phyloP scores from a whole-genome alignment of 2,113 vertebrate genomes.

The Psilopogon haemacephalus region DNA sequence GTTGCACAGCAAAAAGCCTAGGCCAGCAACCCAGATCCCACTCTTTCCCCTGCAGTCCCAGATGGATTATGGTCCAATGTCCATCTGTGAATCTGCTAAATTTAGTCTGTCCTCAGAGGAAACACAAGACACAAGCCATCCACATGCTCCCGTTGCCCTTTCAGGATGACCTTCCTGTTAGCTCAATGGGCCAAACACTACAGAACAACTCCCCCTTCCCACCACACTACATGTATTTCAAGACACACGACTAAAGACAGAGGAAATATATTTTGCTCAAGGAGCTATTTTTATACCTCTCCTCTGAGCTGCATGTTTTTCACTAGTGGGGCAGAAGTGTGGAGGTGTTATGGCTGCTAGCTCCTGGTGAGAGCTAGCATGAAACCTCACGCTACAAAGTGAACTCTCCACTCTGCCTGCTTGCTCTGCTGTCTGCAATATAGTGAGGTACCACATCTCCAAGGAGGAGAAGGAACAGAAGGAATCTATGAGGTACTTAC shows the following conservation, averaged over 20 bases:
- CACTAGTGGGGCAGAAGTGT: background rate
- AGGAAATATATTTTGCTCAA: conserved; percentile 11
- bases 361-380: background rate
- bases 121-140: conserved; percentile 6
- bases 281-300: conserved; percentile 20
- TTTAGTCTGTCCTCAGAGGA: conserved; percentile 53
- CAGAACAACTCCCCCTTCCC: background rate
- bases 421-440: background rate
- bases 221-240: background rate
- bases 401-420: background rate
- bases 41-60: background rate
- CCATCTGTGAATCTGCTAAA: conserved; percentile 54
- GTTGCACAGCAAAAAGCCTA: background rate
- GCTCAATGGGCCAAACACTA: background rate
- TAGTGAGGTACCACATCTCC: background rate
- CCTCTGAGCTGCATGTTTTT: background rate
- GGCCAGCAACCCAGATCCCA: background rate
- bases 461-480: background rate
- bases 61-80: background rate
- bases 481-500: background rate
- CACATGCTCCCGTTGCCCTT: background rate
- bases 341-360: background rate
- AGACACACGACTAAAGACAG: background rate
- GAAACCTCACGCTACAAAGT: background rate
- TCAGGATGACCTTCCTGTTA: conserved; percentile 39